Percentiles rank a stretch among this genome's conserved stretches.
These are phyloP conservation scores for Drosophila truncata DNA, from an alignment of 1,140 invertebrate genomes.

Conservation along the genomic window DNA sequence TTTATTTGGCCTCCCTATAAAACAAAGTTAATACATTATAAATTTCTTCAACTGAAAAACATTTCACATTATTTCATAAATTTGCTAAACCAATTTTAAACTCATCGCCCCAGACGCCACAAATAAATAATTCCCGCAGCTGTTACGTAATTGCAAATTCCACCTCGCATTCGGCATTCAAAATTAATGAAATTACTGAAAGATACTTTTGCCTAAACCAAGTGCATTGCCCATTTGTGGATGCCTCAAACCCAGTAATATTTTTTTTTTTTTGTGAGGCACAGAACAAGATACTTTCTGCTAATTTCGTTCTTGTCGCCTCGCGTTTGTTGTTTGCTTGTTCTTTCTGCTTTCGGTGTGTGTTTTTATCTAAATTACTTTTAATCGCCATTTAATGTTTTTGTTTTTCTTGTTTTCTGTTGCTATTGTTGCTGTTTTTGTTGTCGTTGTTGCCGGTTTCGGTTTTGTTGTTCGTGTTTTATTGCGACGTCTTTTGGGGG, in stretches of 20 bases:
- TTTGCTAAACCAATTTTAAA: neutral
- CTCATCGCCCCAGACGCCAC: neutral
- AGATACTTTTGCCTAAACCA: constrained; percentile 20
- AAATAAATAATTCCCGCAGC: constrained; percentile 3
- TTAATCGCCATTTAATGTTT: constrained; percentile 84
- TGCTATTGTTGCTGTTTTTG: neutral
- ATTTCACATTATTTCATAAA: neutral
- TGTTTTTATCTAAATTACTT: constrained; percentile 83
- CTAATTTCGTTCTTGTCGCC: constrained; percentile 37
- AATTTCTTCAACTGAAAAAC: neutral
- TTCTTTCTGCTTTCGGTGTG: constrained; percentile 46
- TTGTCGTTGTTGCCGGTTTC: constrained; percentile 11
- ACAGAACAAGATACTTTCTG: constrained; percentile 26
- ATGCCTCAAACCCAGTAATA: neutral
- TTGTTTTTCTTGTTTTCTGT: constrained; percentile 74
- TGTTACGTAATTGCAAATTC: constrained; percentile 7
- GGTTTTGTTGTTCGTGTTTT: constrained; percentile 60
- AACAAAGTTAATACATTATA: neutral
- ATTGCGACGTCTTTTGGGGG: constrained; percentile 75
- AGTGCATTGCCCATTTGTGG: constrained; percentile 40
- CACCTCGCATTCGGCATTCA: neutral
- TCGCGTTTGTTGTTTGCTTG: constrained; percentile 26
- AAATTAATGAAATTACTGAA: constrained; percentile 20
- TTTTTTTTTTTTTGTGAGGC: constrained; percentile 9
- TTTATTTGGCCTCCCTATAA: too few relatives aligned